Evolutionary conservation across 2,888 invertebrate genomes (phyloP), one percentile per base, ranked within the genome.

Genomic region (Zhengitettix transpicula): DNA sequence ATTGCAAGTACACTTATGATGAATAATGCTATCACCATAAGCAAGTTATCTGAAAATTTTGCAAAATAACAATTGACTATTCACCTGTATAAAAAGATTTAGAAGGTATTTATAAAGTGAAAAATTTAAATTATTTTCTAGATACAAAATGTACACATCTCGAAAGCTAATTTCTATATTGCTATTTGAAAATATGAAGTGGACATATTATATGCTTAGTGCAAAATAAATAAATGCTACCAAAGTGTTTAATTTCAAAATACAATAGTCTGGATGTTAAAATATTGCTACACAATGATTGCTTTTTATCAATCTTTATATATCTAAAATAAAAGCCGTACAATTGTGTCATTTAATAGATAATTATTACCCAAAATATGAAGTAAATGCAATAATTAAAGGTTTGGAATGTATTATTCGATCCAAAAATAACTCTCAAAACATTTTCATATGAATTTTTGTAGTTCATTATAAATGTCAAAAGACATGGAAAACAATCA

Each of bases 171-270:
- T 12, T 40, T 14, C 55, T 55, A 55, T 55, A 55, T 55, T 55
- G 55, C 55, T 55, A 55, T 55, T 41, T 40, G 55, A 55, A 55
- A 55, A 55, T 55, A 55, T 41, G 40, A 41, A n/a, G n/a, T 14
- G n/a, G n/a, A n/a, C 47, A 47, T n/a, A 14, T 47, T 55, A 40
- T 41, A 40, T 55, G 55, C 14, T 55, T n/a, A 55, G 40, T 28
- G 55, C 55, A 55, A 55, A 55, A 55, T 55, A 55, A 55, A 41
- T 55, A 55, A 55, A n/a, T 17, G 40, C 55, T 41, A 55, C 55
- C 47, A 47, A 47, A 47, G n/a, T 47, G 12, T 47, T 47, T 12
- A 47, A 47, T 47, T 47, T 14, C 47, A 47, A 12, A 14, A 47
- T 47, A 47, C n/a, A n/a, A 47, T 47, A 47, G 47, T 47, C 12